Conservation (phyloP, 2,888 invertebrate species). For the Panzeria rudis region DNA sequence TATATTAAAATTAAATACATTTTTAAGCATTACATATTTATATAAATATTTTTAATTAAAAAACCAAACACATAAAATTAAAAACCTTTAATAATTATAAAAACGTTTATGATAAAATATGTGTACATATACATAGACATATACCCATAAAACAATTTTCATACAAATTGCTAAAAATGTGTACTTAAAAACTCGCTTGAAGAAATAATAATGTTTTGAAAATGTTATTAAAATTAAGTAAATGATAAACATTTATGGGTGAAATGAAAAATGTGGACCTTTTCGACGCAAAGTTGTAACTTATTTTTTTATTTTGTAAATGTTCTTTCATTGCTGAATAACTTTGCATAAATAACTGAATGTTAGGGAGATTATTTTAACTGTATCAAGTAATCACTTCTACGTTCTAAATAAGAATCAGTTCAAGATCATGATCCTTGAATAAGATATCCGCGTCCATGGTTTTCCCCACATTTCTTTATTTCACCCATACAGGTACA, state of each 20-base stretch:
- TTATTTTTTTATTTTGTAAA: no score
- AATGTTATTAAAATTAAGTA: neutral
- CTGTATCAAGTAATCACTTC: no score
- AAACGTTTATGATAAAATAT: neutral
- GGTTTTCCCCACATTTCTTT: no score
- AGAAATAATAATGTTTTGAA: neutral
- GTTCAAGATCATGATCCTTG: no score
- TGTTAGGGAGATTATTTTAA: no score
- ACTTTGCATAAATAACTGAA: no score
- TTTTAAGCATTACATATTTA: neutral
- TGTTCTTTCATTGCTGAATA: no score
- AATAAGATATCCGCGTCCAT: no score
- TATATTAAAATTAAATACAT: neutral
- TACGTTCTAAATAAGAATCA: no score
- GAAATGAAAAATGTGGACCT: neutral
- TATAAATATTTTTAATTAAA: neutral
- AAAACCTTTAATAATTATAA: neutral
- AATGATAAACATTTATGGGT: neutral
- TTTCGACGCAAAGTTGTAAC: no score
- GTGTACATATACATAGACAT: no score
- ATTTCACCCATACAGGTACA: no score
- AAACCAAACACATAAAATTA: neutral
- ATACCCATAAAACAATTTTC: neutral
- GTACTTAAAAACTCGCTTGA: neutral
- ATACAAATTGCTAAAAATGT: neutral